These are phyloP conservation scores for Fistularia tabacaria DNA, from an alignment of 2,797 vertebrate species.

Conservation along the genomic window DNA sequence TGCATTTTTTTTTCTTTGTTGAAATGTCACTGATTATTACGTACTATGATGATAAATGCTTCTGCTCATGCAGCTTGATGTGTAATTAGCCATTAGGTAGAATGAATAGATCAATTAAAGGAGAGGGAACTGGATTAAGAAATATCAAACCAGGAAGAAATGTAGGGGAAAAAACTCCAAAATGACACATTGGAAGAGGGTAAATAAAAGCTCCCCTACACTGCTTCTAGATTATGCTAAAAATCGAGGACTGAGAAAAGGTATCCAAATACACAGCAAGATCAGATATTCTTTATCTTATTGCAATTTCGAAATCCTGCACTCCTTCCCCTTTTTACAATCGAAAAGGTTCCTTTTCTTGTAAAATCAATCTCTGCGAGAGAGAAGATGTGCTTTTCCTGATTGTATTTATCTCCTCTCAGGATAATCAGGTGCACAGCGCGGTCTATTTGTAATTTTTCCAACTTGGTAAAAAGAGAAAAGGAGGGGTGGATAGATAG, in stretches of 20 bases:
- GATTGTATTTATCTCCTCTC: constrained; percentile 56
- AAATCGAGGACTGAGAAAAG: constrained; percentile 16
- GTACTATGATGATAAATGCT: constrained; percentile 99
- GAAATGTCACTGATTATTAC: constrained; percentile 99
- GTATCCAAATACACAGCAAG: neutral
- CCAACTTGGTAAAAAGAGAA: constrained; percentile 53
- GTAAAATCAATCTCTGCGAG: constrained; percentile 34
- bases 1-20: constrained; percentile 99
- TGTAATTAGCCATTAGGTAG: constrained; percentile 99
- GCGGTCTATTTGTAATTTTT: constrained; percentile 61
- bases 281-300: constrained; percentile 42
- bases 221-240: constrained; percentile 26
- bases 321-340: constrained; percentile 25
- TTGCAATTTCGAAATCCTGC: constrained; percentile 27
- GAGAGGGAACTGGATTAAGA: constrained; percentile 85
- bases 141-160: constrained; percentile 87
- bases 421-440: constrained; percentile 59
- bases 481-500: constrained; percentile 30
- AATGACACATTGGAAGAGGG: constrained; percentile 20
- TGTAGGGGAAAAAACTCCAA: constrained; percentile 48
- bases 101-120: constrained; percentile 99
- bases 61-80: constrained; percentile 96
- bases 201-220: constrained; percentile 7
- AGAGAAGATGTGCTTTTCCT: constrained; percentile 48
- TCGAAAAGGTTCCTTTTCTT: constrained; percentile 31